Percentiles rank a stretch among this genome's conserved stretches.
These are phyloP conservation scores for Rambutsinella grinnellia DNA, from an alignment of 2,888 invertebrate species.

Conservation along the genomic window DNA sequence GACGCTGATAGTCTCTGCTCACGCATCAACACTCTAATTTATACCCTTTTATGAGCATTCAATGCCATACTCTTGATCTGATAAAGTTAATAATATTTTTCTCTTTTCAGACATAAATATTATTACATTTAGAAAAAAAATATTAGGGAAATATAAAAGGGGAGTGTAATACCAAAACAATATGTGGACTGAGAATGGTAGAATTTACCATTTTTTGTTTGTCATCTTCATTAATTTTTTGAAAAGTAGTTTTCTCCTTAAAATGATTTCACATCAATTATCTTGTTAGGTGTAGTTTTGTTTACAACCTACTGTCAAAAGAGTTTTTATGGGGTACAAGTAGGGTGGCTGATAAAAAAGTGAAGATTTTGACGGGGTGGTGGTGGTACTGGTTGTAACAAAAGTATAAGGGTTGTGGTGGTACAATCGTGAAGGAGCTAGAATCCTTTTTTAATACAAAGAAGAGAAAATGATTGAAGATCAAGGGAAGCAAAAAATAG, in stretches of 20 bases:
- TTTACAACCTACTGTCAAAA: too few relatives aligned
- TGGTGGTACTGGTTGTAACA: too few relatives aligned
- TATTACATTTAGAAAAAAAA: neutral
- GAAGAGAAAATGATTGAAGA: too few relatives aligned
- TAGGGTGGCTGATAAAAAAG: too few relatives aligned
- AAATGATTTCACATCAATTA: conserved; percentile 22
- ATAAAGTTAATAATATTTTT: neutral
- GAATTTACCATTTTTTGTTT: neutral
- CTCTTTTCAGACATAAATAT: neutral
- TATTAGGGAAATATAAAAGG: neutral
- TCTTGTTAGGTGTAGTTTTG: conserved; percentile 26
- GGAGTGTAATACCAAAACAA: neutral
- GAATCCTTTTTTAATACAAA: too few relatives aligned
- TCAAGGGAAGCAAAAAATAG: too few relatives aligned
- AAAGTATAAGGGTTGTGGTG: too few relatives aligned
- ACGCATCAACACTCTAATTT: conserved; percentile 38
- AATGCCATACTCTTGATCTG: conserved; percentile 33
- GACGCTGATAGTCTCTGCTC: too few relatives aligned
- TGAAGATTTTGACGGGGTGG: too few relatives aligned
- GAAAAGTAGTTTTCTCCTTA: neutral
- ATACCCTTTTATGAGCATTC: conserved; percentile 35
- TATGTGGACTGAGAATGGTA: neutral
- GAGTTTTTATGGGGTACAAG: too few relatives aligned
- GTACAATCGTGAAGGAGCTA: too few relatives aligned
- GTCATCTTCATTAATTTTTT: conserved; percentile 3